phyloP scores from a whole-genome alignment of 2,113 vertebrate species.

The Diphyllodes magnificus region DNA sequence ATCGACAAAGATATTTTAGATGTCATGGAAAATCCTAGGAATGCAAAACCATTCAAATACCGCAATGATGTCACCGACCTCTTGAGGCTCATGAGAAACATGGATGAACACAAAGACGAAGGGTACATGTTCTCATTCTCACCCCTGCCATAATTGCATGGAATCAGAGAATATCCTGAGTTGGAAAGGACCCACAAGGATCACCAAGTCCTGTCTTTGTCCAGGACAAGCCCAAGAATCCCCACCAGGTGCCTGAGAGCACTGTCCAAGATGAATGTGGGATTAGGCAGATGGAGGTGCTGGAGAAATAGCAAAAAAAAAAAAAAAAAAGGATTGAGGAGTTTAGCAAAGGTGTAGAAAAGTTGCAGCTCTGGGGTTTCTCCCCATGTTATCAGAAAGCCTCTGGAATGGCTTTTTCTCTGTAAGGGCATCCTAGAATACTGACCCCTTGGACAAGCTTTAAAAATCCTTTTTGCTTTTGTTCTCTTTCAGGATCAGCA shows the following conservation, averaged over 20 bases:
- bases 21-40: not conserved
- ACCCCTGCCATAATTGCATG: not conserved
- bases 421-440: not conserved
- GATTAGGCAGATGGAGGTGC: not conserved
- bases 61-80: not conserved
- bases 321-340: not conserved
- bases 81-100: slow-evolving; percentile 69
- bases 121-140: not conserved
- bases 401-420: not conserved
- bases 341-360: not conserved
- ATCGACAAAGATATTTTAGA: not conserved
- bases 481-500: slow-evolving; percentile 64
- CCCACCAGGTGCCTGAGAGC: not conserved
- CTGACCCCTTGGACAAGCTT: not conserved
- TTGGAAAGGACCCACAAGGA: not conserved
- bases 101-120: slow-evolving; percentile 52
- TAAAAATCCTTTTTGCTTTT: not conserved
- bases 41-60: rapidly evolving
- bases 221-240: not conserved
- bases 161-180: not conserved
- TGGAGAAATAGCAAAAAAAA: not conserved
- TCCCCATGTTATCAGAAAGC: not conserved
- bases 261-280: not conserved
- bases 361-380: not conserved
- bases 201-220: not conserved